A percentile compares a stretch with the other conserved stretches of the same genome.
Evolutionary conservation across 2,797 vertebrate genomes (phyloP).

Genomic region (Rhodeus uyekii): DNA sequence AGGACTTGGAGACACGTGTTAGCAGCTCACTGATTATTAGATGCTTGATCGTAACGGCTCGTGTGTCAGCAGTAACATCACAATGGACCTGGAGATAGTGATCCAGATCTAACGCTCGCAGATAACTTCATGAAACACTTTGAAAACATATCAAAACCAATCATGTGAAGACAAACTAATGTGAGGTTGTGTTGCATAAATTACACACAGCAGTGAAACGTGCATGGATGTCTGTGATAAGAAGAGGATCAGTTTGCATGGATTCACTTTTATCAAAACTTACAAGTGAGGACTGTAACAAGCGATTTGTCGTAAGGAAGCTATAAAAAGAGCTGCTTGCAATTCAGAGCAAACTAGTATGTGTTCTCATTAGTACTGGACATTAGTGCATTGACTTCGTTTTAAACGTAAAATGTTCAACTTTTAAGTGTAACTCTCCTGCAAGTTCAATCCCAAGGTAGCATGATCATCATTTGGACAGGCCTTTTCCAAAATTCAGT

Average conservation of each 20-base stretch:
- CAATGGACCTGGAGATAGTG: not conserved
- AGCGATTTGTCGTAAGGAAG: not conserved
- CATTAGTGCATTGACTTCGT: no score
- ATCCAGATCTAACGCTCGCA: not conserved
- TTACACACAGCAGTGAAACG: not conserved
- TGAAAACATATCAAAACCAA: not conserved
- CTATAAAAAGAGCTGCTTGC: not conserved
- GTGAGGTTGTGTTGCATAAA: not conserved
- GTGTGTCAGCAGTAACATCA: not conserved
- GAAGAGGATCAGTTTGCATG: not conserved
- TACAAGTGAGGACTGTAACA: not conserved
- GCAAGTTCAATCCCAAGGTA: not conserved
- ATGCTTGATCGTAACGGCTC: not conserved
- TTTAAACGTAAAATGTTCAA: not conserved
- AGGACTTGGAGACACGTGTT: not conserved
- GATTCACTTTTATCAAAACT: not conserved
- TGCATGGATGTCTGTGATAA: not conserved
- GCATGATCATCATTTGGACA: slow-evolving; percentile 60
- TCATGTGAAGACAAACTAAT: not conserved
- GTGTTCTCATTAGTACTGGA: no score
- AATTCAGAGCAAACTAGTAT: no score
- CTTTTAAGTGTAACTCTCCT: not conserved
- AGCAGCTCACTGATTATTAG: not conserved
- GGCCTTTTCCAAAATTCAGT: slow-evolving; percentile 75
- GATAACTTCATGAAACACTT: not conserved